Evolutionary conservation across 2,797 vertebrate genomes (phyloP), one percentile per base, ranked within the genome.

Genomic region (Syndactyla subalaris): DNA sequence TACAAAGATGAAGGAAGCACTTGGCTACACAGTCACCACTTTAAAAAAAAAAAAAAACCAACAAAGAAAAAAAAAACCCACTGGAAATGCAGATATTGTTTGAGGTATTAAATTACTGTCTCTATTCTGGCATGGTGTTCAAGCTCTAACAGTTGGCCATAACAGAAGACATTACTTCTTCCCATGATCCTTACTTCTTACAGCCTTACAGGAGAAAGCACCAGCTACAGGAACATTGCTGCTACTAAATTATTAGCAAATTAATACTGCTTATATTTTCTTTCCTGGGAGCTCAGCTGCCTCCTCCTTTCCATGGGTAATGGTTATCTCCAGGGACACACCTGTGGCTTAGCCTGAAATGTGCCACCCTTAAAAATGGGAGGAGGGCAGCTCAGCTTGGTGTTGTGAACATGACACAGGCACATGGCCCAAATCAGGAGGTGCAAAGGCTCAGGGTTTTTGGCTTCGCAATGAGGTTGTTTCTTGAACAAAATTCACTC

Each of bases 231-330:
- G 88, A 95, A 94, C 58, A 73, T 59, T 73, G 30, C 55, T 70
- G 85, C 73, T 81, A 48, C 43, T 77, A 63, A 87, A 89, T 92
- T 71, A 77, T n/a, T 30, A 84, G 49, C 61, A 85, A 88, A 92
- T 90, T 88, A 89, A 66, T 83, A 22, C 13, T 58, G 41, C 43
- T 88, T 82, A 45, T 74, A 38, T 61, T 89, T 62, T 34, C 65
- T 61, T 79, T 65, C 72, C 72, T n/a, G 32, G 72, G 75, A 88
- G 52, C 45, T 63, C 27, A 34, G 6, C 41, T 66, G 63, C 59
- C 74, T 82, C 48, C 36, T 93, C 55, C n/a, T 38, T 87, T 88
- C 41, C 58, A 46, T 6, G 30, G 32, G 24, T 34, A 68, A 34
- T 9, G 29, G 30, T 43, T 27, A 20, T 73, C 48, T 36, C 86